A percentile compares a stretch with the other conserved stretches of the same genome.
phyloP scores from a whole-genome alignment of 2,113 vertebrate species.

The Ophthalmolycus amberensis region DNA sequence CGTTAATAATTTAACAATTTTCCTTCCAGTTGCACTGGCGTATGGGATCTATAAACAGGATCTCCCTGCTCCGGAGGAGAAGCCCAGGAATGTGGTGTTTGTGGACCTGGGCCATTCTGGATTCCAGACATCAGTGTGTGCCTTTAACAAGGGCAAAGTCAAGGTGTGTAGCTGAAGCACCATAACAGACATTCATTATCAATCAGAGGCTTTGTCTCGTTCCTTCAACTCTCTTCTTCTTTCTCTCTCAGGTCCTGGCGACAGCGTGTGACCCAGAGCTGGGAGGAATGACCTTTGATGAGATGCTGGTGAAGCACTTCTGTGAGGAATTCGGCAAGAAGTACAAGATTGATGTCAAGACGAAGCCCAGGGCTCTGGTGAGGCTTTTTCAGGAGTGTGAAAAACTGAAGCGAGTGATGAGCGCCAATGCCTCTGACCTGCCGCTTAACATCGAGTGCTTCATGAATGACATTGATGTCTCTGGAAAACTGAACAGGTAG shows the following conservation, averaged over 20 bases:
- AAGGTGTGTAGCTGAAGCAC: conserved; percentile 85
- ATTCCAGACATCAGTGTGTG: conserved; percentile 96
- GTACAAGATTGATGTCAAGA: conserved; percentile 94
- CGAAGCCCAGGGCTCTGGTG: conserved; percentile 93
- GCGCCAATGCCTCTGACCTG: conserved; percentile 95
- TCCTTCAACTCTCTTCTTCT: not conserved
- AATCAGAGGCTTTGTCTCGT: not conserved
- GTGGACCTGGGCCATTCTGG: conserved; percentile 97
- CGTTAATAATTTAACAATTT: conserved; percentile 5
- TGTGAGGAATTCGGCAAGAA: conserved; percentile 96
- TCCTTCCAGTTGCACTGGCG: conserved; percentile 90
- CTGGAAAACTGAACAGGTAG: conserved; percentile 94
- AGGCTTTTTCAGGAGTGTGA: conserved; percentile 97
- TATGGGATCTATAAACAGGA: conserved; percentile 99
- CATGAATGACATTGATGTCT: conserved; percentile 97
- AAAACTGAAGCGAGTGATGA: conserved; percentile 98
- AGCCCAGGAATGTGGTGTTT: conserved; percentile 96
- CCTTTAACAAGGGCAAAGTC: conserved; percentile 97
- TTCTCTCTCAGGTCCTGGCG: conserved; percentile 88
- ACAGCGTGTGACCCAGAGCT: conserved; percentile 92
- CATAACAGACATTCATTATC: not conserved
- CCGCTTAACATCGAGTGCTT: conserved; percentile 98
- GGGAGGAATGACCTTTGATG: conserved; percentile 96
- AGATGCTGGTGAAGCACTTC: conserved; percentile 91
- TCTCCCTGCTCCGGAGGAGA: conserved; percentile 94